Evolutionary conservation across 2,113 vertebrate genomes (phyloP).

Genomic region (Chlorocebus sabaeus): DNA sequence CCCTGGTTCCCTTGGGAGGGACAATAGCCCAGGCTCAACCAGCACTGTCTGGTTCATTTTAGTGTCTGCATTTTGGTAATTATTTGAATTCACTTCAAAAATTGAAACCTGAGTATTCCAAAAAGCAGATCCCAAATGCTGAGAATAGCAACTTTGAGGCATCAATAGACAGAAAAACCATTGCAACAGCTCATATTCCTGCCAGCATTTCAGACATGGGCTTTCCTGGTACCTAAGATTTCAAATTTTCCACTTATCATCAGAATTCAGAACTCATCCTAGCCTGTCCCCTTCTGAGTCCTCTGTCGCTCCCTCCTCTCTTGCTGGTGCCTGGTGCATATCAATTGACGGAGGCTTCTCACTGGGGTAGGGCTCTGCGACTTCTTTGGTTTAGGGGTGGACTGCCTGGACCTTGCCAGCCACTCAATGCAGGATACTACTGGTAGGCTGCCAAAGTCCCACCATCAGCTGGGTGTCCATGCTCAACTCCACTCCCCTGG

Average conservation of each 20-base stretch:
- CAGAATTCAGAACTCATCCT: background rate
- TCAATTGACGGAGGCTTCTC: background rate
- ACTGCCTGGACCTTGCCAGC: background rate
- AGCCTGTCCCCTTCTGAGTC: slow-evolving; percentile 25
- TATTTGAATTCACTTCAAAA: background rate
- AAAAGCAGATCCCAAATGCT: background rate
- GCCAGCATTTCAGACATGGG: background rate
- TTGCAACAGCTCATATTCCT: background rate
- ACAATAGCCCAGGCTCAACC: background rate
- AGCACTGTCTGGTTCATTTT: background rate
- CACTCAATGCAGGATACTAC: fast-evolving
- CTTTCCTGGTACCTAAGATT: background rate
- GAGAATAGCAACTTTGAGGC: background rate
- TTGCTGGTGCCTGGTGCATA: background rate
- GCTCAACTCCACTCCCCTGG: background rate
- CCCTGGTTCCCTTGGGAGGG: background rate
- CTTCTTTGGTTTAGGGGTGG: background rate
- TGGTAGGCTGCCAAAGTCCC: background rate
- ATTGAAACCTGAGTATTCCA: slow-evolving; percentile 6
- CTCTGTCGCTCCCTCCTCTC: background rate
- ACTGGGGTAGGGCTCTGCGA: background rate
- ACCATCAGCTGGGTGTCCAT: background rate
- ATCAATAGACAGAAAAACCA: background rate
- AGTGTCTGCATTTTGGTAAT: background rate
- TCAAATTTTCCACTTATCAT: slow-evolving; percentile 60